Percentiles rank a stretch among this genome's conserved stretches.
phyloP scores from a whole-genome alignment of 2,113 vertebrate genomes.

The Vidua chalybeata region DNA sequence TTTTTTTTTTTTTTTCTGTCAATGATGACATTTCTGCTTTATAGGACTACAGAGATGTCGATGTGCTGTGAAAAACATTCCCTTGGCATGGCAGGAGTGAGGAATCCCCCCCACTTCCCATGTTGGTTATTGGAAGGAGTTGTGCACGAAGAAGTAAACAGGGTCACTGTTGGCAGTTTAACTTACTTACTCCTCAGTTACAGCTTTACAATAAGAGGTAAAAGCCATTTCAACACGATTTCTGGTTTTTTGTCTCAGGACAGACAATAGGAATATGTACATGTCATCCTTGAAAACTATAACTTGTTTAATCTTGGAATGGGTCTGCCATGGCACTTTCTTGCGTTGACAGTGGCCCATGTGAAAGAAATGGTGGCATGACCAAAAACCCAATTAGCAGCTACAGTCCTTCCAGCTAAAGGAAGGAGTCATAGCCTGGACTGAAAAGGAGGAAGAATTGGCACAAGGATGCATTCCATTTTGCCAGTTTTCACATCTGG shows the following conservation, averaged over 20 bases:
- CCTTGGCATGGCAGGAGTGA: background rate
- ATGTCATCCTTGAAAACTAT: background rate
- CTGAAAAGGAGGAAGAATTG: background rate
- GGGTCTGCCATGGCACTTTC: background rate
- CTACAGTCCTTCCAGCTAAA: background rate
- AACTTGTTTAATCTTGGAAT: background rate
- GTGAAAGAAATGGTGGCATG: background rate
- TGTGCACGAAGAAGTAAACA: background rate
- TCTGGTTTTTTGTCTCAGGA: background rate
- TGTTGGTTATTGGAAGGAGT: background rate
- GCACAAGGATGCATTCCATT: background rate
- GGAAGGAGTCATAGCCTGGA: background rate
- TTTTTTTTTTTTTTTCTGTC: background rate
- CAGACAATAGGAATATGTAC: background rate
- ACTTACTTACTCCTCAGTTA: background rate
- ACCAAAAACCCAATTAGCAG: background rate
- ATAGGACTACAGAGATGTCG: background rate
- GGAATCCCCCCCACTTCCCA: background rate
- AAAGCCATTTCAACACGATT: background rate
- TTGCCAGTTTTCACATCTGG: background rate
- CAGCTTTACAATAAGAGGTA: background rate
- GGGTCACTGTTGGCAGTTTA: background rate
- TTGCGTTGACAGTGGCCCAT: background rate
- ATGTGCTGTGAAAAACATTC: background rate
- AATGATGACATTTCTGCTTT: background rate